Evolutionary conservation across 1,140 invertebrate genomes (phyloP), one percentile per base, ranked within the genome.

Genomic region (Zaprionus ghesquierei): DNA sequence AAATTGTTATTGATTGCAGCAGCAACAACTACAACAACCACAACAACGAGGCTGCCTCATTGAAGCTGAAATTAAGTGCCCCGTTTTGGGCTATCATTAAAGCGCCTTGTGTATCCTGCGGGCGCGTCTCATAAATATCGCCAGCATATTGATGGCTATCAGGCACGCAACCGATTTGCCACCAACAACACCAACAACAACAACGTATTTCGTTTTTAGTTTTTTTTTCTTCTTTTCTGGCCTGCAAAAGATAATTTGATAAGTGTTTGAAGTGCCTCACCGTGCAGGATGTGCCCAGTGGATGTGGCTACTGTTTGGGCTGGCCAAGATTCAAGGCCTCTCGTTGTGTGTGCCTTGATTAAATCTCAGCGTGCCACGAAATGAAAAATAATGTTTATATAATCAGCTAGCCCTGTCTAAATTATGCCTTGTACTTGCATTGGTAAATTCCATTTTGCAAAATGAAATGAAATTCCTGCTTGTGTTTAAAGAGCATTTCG

Each of bases 91-190:
- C 84, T 87, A 87, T 87, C 82, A 87, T 87, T 87, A 87, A 89
- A 89, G 82, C 79, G 75, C n/a, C n/a, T n/a, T n/a, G n/a, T 64
- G 82, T 87, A 87, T 86, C 81, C 81, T 86, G 81, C 81, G 78
- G 81, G 81, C 81, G 81, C 82, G 81, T 75, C 81, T 87, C 82
- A 86, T 86, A 86, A 86, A 86, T 86, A 86, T 86, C 82, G 81
- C 82, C 81, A 87, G 82, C 82, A 86, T 86, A 86, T 87, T 86
- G 81, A 86, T 86, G 81, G 75, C 51, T 87, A 87, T 86, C 82
- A 82, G 81, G 71, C 81, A 86, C 81, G 81, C 81, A 86, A 86
- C 74, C 60, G 62, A 74, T 72, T 72, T 66, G 54, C 44, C 60
- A 61, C 10, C 38, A 41, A 41, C 25, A 60, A 53, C 49, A 50